phyloP scores from a whole-genome alignment of 2,888 invertebrate genomes.

The Lithodes maja region DNA sequence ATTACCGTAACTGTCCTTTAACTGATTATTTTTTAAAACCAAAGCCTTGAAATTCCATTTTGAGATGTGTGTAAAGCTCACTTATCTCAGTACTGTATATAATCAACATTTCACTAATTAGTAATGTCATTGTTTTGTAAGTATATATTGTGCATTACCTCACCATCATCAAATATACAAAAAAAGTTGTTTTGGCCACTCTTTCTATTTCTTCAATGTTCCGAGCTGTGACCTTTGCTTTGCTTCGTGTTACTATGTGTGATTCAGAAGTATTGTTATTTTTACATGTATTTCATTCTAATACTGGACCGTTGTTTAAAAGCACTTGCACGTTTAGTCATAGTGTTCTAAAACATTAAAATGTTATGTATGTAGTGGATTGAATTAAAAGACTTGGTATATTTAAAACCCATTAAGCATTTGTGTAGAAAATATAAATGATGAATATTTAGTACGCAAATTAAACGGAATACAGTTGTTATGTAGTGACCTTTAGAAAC shows the following conservation, averaged over 20 bases:
- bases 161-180: conserved; percentile 24
- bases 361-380: not conserved
- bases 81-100: not conserved
- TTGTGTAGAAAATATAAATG: too few species aligned
- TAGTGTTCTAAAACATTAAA: not conserved
- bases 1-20: not conserved
- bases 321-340: conserved; percentile 50
- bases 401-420: too few species aligned
- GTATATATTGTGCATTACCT: conserved; percentile 24
- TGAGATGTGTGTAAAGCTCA: not conserved
- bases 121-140: conserved; percentile 11
- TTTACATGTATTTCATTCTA: conserved; percentile 32
- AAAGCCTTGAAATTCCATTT: not conserved
- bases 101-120: not conserved
- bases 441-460: too few species aligned
- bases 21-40: not conserved
- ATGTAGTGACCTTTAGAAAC: too few species aligned
- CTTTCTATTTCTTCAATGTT: conserved; percentile 37
- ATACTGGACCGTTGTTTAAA: conserved; percentile 25
- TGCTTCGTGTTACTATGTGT: conserved; percentile 54
- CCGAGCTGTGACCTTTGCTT: conserved; percentile 50
- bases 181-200: conserved; percentile 48
- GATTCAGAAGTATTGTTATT: conserved; percentile 33
- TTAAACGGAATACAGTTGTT: too few species aligned
- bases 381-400: too few species aligned